These are phyloP conservation scores for Galerucella nymphaeae DNA, from an alignment of 2,888 invertebrate genomes.

Conservation along the genomic window DNA sequence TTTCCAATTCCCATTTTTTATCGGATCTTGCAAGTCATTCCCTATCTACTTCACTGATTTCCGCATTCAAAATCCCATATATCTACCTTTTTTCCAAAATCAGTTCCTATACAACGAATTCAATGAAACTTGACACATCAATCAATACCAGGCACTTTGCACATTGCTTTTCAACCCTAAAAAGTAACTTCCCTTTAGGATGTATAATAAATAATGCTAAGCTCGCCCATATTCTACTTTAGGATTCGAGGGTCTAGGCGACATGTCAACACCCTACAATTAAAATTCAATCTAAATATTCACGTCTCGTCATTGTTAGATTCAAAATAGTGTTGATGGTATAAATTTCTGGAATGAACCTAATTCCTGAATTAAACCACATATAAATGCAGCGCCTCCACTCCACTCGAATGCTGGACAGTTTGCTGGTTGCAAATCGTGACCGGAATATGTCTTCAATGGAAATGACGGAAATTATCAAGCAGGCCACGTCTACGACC, in stretches of 20 bases:
- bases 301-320: neutral
- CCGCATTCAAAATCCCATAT: no score
- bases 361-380: slow-evolving; percentile 15
- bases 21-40: no score
- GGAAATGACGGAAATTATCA: slow-evolving; percentile 55
- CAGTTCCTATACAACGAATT: no score
- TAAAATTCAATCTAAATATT: neutral
- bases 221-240: slow-evolving; percentile 21
- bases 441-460: slow-evolving; percentile 34
- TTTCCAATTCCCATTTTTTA: no score
- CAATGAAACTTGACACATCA: no score
- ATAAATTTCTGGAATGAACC: neutral
- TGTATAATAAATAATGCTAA: slow-evolving; percentile 27
- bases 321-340: neutral
- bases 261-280: no score
- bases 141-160: neutral
- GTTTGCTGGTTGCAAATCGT: slow-evolving; percentile 47
- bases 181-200: slow-evolving; percentile 5
- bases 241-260: no score
- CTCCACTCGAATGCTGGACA: slow-evolving; percentile 45
- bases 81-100: no score
- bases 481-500: slow-evolving; percentile 57
- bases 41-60: no score
- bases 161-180: slow-evolving; percentile 10
- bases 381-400: slow-evolving; percentile 15